Percentiles rank a stretch among this genome's conserved stretches.
These are phyloP conservation scores for Zeuzera pyrina DNA, from an alignment of 2,888 invertebrate species.

Conservation along the genomic window DNA sequence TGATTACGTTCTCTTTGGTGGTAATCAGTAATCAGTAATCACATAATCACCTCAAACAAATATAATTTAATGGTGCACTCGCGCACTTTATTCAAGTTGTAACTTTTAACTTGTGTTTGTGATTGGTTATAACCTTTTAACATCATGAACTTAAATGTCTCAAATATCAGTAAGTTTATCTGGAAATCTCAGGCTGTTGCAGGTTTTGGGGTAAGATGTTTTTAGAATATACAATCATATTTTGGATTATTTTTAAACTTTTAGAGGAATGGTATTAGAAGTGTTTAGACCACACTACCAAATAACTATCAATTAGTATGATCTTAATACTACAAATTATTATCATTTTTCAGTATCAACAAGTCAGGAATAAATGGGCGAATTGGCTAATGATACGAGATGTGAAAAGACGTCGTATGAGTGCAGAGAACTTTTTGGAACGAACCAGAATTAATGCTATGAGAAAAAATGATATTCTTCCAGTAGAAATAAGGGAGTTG, in stretches of 20 bases:
- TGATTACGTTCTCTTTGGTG: too few relatives aligned
- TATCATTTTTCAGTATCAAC: conserved; percentile 72
- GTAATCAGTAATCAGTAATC: too few relatives aligned
- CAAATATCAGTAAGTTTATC: conserved; percentile 39
- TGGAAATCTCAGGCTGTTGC: conserved; percentile 50
- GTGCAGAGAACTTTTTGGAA: conserved; percentile 81
- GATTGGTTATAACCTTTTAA: neutral
- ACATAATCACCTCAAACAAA: too few relatives aligned
- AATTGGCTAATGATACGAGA: conserved; percentile 91
- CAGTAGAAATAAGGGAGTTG: conserved; percentile 83
- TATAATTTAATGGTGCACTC: too few relatives aligned
- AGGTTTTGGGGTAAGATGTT: conserved; percentile 42
- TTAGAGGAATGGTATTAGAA: neutral
- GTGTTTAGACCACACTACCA: conserved; percentile 2
- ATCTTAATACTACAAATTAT: neutral
- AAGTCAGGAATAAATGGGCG: conserved; percentile 83
- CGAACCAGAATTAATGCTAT: conserved; percentile 87
- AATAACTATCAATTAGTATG: conserved; percentile 1
- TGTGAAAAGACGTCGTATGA: conserved; percentile 83
- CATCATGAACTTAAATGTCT: conserved; percentile 46
- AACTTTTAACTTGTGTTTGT: too few relatives aligned
- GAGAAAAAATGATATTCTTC: conserved; percentile 88
- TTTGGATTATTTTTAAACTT: neutral
- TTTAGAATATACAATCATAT: too few relatives aligned
- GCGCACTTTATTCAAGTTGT: too few relatives aligned